A percentile compares a stretch with the other conserved stretches of the same genome.
Conservation (phyloP, 2,113 vertebrate species). For the Rhombomys opimus region DNA sequence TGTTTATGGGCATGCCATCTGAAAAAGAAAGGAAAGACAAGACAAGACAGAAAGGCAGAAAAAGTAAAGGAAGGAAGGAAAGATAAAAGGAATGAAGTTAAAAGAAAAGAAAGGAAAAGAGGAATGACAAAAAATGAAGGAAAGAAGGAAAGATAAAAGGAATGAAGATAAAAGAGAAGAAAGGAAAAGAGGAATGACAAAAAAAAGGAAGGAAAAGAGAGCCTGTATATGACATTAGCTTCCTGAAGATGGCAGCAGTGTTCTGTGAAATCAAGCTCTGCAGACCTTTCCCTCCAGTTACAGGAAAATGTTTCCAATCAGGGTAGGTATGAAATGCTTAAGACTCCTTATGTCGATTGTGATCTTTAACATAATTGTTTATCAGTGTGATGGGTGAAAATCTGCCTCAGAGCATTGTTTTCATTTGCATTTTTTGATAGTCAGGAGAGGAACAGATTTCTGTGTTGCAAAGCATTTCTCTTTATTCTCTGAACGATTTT, state of each 20-base stretch:
- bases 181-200: background rate
- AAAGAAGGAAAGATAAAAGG: background rate
- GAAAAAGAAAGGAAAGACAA: background rate
- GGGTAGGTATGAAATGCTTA: background rate
- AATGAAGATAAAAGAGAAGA: background rate
- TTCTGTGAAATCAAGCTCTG: background rate
- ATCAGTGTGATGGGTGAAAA: background rate
- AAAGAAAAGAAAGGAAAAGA: background rate
- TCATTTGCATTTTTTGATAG: constrained; percentile 57
- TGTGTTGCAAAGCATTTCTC: constrained; percentile 8
- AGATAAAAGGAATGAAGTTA: background rate
- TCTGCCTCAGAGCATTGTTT: constrained; percentile 3
- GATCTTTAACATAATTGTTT: constrained; percentile 48
- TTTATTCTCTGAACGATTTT: constrained; percentile 4
- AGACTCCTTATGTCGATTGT: background rate
- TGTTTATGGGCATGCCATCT: background rate
- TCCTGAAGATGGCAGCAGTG: constrained; percentile 63
- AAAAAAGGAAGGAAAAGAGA: no score
- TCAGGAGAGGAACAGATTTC: constrained; percentile 6
- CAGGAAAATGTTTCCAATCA: constrained; percentile 6
- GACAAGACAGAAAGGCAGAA: background rate
- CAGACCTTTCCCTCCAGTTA: background rate
- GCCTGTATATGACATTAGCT: background rate
- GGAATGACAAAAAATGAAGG: background rate
- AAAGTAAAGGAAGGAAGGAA: background rate